Percentiles rank a stretch among this genome's conserved stretches.
These are phyloP conservation scores for Athalia rosae DNA, from an alignment of 2,888 invertebrate genomes.

Conservation along the genomic window DNA sequence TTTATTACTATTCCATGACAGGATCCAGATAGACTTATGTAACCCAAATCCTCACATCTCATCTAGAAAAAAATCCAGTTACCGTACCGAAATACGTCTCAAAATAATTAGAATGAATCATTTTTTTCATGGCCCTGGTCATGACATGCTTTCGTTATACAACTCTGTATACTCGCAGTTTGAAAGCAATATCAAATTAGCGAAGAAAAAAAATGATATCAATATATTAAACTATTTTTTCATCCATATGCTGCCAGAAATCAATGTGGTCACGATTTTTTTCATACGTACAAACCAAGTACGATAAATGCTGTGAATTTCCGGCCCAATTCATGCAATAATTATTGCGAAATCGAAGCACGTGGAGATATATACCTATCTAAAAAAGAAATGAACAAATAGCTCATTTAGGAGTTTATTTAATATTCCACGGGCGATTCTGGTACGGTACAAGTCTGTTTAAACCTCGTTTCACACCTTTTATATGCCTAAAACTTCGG, in stretches of 20 bases:
- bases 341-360: conserved; percentile 6
- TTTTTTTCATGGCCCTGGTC: too few relatives aligned
- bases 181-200: not conserved
- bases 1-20: not conserved
- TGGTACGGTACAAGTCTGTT: not conserved
- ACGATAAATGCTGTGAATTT: not conserved
- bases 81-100: too few relatives aligned
- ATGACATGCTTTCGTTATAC: too few relatives aligned
- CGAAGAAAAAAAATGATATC: too few relatives aligned
- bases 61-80: conserved; percentile 7
- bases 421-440: conserved; percentile 24
- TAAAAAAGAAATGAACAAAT: conserved; percentile 14
- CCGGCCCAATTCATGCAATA: conserved; percentile 17
- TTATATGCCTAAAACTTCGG: not conserved
- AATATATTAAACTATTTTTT: too few relatives aligned
- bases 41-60: not conserved
- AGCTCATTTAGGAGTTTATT: conserved; percentile 21
- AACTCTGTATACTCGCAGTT: too few relatives aligned
- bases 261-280: not conserved
- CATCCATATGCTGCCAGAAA: not conserved
- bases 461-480: conserved; percentile 33
- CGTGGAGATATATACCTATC: conserved; percentile 6
- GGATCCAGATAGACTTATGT: not conserved
- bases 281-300: too few relatives aligned
- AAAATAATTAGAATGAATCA: too few relatives aligned